Conservation (phyloP, 2,888 invertebrate genomes). For the Acanthopleura granulata region DNA sequence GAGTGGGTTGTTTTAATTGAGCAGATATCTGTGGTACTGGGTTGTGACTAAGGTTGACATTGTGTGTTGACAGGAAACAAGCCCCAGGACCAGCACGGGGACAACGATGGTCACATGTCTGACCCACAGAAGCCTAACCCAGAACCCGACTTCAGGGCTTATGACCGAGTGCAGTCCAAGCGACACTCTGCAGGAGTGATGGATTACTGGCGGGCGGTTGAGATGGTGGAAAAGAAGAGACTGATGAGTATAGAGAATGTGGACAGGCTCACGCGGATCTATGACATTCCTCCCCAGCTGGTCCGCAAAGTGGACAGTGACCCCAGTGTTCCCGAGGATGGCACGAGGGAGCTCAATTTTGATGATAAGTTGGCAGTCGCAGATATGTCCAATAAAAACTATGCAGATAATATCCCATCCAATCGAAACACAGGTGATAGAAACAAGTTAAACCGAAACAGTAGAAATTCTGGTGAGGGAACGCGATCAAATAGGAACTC, state of each 20-base stretch:
- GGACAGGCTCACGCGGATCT: conserved; percentile 47
- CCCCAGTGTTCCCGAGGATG: neutral
- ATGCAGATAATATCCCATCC: neutral
- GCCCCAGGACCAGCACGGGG: too few relatives aligned
- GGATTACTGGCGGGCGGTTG: conserved; percentile 50
- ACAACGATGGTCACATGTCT: too few relatives aligned
- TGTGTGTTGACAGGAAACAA: too few relatives aligned
- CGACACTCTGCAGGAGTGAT: conserved; percentile 59
- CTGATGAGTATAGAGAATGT: conserved; percentile 54
- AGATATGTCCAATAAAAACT: neutral
- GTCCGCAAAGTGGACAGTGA: conserved; percentile 41
- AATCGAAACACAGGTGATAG: neutral
- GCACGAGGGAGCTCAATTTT: neutral
- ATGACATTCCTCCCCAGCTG: conserved; percentile 57
- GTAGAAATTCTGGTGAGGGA: conserved; percentile 10
- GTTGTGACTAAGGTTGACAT: too few relatives aligned
- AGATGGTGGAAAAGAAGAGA: conserved; percentile 43
- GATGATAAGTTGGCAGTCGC: neutral
- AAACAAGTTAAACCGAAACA: neutral
- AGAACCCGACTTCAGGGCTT: conserved; percentile 28
- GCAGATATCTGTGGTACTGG: too few relatives aligned
- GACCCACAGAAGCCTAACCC: conserved; percentile 7
- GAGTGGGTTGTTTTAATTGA: too few relatives aligned
- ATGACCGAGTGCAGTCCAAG: conserved; percentile 52
- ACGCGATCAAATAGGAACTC: neutral